These are phyloP conservation scores for Clunio marinus DNA, from an alignment of 2,888 invertebrate genomes.

Conservation along the genomic window DNA sequence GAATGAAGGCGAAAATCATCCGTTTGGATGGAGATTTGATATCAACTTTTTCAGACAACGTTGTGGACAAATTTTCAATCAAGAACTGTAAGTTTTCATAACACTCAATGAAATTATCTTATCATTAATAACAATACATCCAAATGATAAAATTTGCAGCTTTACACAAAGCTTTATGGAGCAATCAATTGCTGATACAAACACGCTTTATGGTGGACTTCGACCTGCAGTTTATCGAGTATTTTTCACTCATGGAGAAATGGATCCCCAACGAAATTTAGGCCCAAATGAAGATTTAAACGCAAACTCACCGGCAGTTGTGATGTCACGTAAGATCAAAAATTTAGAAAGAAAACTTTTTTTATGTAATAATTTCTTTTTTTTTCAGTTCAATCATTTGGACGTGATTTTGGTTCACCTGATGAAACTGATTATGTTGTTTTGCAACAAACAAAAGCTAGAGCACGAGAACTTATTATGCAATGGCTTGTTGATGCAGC, in stretches of 20 bases:
- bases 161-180: conserved; percentile 2
- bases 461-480: neutral
- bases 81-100: conserved; percentile 6
- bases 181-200: conserved; percentile 1
- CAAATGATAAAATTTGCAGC: no score
- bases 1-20: conserved; percentile 17
- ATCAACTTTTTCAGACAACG: conserved; percentile 1
- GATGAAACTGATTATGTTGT: neutral
- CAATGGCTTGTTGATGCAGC: conserved; percentile 1
- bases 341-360: neutral
- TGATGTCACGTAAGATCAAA: conserved; percentile 31
- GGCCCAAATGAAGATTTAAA: conserved; percentile 26
- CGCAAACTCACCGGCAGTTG: neutral
- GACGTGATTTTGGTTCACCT: conserved; percentile 9
- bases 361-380: neutral
- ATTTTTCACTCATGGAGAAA: conserved; percentile 29
- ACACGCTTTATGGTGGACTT: conserved; percentile 19
- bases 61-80: neutral
- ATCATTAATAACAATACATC: no score
- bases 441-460: neutral
- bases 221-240: conserved; percentile 18
- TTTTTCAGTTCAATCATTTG: conserved; percentile 25
- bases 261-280: conserved; percentile 27
- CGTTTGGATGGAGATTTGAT: conserved; percentile 27
- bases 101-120: no score